phyloP scores from a whole-genome alignment of 2,888 invertebrate genomes.

The Spodoptera picta region DNA sequence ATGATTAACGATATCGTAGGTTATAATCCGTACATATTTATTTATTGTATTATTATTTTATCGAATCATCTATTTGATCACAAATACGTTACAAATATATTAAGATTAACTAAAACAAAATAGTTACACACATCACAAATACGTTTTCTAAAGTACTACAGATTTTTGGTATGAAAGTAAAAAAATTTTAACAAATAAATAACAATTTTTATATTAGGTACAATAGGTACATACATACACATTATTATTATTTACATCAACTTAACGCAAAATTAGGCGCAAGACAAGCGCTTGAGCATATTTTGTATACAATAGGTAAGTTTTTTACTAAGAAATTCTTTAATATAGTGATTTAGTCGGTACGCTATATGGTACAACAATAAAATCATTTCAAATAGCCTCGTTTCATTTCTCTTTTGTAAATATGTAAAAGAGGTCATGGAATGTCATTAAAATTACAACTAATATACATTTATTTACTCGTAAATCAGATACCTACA shows the following conservation, averaged over 20 bases:
- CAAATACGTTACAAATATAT: slow-evolving; percentile 13
- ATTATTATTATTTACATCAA: slow-evolving; percentile 24
- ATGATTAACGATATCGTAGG: slow-evolving; percentile 8
- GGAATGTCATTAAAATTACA: slow-evolving; percentile 16
- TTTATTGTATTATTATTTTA: too few species aligned
- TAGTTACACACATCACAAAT: slow-evolving; percentile 20
- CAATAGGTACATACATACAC: slow-evolving; percentile 6
- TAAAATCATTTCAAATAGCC: neutral
- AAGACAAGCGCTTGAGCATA: slow-evolving; percentile 39
- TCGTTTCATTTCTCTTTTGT: slow-evolving; percentile 4
- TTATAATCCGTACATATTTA: slow-evolving; percentile 6
- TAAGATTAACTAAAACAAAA: slow-evolving; percentile 10
- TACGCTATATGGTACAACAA: too few species aligned
- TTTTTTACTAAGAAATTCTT: neutral
- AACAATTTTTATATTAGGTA: slow-evolving; percentile 13
- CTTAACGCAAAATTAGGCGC: slow-evolving; percentile 14
- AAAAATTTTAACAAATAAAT: slow-evolving; percentile 27
- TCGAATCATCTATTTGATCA: slow-evolving; percentile 6
- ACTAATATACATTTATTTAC: neutral
- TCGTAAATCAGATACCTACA: neutral
- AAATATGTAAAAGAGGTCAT: slow-evolving; percentile 21
- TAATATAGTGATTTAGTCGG: neutral
- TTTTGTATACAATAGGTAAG: slow-evolving; percentile 2
- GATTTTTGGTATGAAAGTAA: slow-evolving; percentile 42
- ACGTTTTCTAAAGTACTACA: slow-evolving; percentile 25